Evolutionary conservation across 37 sponge, comb jelly and placozoan species (phyloP).

Genomic region (Axinella damicornis): DNA sequence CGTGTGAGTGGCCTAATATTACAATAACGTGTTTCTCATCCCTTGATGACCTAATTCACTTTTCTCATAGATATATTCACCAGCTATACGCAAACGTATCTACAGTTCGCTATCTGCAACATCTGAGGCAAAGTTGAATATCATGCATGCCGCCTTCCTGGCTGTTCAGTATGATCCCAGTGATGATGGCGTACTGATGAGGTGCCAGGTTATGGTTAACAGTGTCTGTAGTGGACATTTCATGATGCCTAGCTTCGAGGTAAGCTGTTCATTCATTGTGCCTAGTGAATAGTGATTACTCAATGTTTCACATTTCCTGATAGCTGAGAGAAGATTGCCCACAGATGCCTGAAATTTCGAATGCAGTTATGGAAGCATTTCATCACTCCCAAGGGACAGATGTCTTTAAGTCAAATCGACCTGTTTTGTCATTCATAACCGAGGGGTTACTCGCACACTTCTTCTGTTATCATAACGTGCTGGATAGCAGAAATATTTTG

Average conservation of each 20-base stretch:
- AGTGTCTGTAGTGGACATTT: neutral
- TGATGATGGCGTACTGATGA: neutral
- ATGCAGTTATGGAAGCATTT: neutral
- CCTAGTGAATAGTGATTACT: too few relatives aligned
- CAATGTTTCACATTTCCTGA: too few relatives aligned
- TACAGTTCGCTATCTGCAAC: neutral
- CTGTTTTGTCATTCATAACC: neutral
- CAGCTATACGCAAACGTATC: too few relatives aligned
- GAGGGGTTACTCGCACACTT: conserved; percentile 4
- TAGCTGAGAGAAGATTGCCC: neutral
- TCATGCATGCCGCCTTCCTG: conserved; percentile 26
- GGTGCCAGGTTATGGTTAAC: neutral
- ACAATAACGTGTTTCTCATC: too few relatives aligned
- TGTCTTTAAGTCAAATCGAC: neutral
- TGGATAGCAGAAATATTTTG: neutral
- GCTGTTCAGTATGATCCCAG: neutral
- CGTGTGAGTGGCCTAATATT: too few relatives aligned
- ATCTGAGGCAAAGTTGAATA: neutral
- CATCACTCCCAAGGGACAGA: neutral
- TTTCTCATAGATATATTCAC: too few relatives aligned
- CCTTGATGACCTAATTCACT: too few relatives aligned
- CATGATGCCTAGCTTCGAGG: neutral
- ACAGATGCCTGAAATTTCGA: neutral
- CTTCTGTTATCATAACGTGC: conserved; percentile 1
- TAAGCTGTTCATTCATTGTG: neutral